Percentiles rank a stretch among this genome's conserved stretches.
Conservation (phyloP, 1,140 invertebrate genomes). For the Helicoverpa armigera region DNA sequence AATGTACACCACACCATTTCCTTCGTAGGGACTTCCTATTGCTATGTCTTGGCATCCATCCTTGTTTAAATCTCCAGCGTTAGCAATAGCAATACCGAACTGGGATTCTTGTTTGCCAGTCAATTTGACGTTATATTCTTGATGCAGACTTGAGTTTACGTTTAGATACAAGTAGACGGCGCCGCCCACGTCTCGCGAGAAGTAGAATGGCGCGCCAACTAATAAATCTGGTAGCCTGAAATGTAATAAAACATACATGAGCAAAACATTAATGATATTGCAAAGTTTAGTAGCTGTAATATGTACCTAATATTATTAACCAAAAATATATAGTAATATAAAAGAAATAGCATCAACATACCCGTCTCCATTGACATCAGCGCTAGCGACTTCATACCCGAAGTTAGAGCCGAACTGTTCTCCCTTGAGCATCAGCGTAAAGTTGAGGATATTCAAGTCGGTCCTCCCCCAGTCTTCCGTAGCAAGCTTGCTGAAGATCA, state of each 20-base stretch:
- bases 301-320: no score
- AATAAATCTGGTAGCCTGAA: slow-evolving; percentile 93
- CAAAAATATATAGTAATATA: no score
- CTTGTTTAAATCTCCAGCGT: slow-evolving; percentile 96
- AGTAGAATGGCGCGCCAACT: slow-evolving; percentile 97
- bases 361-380: slow-evolving; percentile 96
- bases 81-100: slow-evolving; percentile 95
- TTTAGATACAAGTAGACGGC: slow-evolving; percentile 96
- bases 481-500: slow-evolving; percentile 91
- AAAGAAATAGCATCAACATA: slow-evolving; percentile 79
- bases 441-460: slow-evolving; percentile 87
- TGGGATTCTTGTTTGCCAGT: slow-evolving; percentile 92
- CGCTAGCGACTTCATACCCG: slow-evolving; percentile 94
- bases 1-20: slow-evolving; percentile 94
- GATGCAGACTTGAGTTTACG: slow-evolving; percentile 81
- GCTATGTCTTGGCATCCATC: slow-evolving; percentile 96
- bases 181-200: slow-evolving; percentile 92
- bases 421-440: slow-evolving; percentile 90
- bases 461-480: slow-evolving; percentile 82
- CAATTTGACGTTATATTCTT: slow-evolving; percentile 88
- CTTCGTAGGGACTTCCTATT: slow-evolving; percentile 97
- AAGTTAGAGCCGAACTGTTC: slow-evolving; percentile 96
- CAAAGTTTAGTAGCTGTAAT: neutral
- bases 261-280: neutral
- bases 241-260: slow-evolving; percentile 1